Base-by-base conservation (phyloP, 2,113 vertebrate genomes). In the Phoxinus phoxinus region DNA sequence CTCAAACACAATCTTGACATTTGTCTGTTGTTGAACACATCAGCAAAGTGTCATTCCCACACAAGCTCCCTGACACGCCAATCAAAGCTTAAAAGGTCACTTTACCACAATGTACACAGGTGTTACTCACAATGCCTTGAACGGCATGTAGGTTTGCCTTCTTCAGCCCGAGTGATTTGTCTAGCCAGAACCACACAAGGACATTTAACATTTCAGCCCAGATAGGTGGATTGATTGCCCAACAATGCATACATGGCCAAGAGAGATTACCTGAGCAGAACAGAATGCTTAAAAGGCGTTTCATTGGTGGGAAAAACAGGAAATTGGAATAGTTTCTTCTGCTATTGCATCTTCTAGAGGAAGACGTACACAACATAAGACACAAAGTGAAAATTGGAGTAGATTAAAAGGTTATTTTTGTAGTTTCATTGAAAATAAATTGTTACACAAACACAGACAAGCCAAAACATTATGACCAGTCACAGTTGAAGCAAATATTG, bases 41-140 rank as follows among this genome's bases (percentile, higher is more conserved):
- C 89, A 85, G 63, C 27, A 85, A 86, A 53, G 67, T 86, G 67
- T 87, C 83, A 84, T 71, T 61, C 67, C 56, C 81, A 69, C 80
- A 85, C 56, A 65, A 44, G 67, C 48, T 83, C 74, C 67, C 85
- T 85, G 79, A 89, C 81, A 81, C 61, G 48, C 83, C 75, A 86
- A 85, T 85, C 69, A 71, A 83, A 72, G 35, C 88, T 85, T 65
- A 73, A 87, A 86, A 90, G 88, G 87, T 90, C 86, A 84, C 78
- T 53, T 72, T 48, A 56, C 75, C 78, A 73, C 71, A 82, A 82
- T 44, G 80, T 58, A 17, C 71, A 73, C 76, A 71, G 83, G 85
- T 86, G 84, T 87, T 83, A 17, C 53, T 74, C 72, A n/a, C 53
- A 53, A 59, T 51, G 61, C 74, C 69, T 80, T 25, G 79, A 71